phyloP scores from a whole-genome alignment of 2,888 invertebrate species.

The Phengaris alcon region DNA sequence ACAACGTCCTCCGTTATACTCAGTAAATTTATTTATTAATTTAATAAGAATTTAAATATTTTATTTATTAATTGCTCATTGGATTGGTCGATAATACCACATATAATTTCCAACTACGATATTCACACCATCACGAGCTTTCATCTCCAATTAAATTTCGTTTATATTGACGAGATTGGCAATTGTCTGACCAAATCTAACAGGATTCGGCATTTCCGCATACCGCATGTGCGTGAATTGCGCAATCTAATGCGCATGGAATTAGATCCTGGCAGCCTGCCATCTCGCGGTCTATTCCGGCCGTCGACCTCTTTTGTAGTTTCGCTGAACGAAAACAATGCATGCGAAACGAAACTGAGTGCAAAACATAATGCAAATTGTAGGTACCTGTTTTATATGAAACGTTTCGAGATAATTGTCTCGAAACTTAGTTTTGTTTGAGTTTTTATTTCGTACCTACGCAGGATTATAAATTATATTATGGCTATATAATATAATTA shows the following conservation, averaged over 20 bases:
- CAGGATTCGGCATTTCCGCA: slow-evolving; percentile 42
- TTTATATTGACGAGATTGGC: slow-evolving; percentile 2
- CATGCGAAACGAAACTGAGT: slow-evolving; percentile 43
- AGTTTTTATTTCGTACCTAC: slow-evolving; percentile 1
- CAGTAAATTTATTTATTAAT: neutral
- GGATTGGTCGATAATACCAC: too few species aligned
- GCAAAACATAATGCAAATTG: slow-evolving; percentile 29
- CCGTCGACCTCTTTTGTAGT: slow-evolving; percentile 56
- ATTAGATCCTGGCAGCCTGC: slow-evolving; percentile 56
- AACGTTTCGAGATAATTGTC: slow-evolving; percentile 17
- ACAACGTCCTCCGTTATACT: neutral
- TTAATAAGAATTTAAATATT: neutral
- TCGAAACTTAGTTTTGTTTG: neutral
- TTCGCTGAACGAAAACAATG: slow-evolving; percentile 53
- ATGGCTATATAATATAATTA: too few species aligned
- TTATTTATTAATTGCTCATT: too few species aligned
- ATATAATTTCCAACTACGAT: neutral
- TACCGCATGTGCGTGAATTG: slow-evolving; percentile 44
- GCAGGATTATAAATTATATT: too few species aligned
- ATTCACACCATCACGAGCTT: neutral
- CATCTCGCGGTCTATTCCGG: slow-evolving; percentile 58
- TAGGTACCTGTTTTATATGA: slow-evolving; percentile 17
- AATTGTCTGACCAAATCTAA: slow-evolving; percentile 26
- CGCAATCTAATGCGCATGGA: slow-evolving; percentile 56
- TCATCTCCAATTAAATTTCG: slow-evolving; percentile 2